Conservation (phyloP, 2,797 vertebrate species). For the Fistularia commersonii region DNA sequence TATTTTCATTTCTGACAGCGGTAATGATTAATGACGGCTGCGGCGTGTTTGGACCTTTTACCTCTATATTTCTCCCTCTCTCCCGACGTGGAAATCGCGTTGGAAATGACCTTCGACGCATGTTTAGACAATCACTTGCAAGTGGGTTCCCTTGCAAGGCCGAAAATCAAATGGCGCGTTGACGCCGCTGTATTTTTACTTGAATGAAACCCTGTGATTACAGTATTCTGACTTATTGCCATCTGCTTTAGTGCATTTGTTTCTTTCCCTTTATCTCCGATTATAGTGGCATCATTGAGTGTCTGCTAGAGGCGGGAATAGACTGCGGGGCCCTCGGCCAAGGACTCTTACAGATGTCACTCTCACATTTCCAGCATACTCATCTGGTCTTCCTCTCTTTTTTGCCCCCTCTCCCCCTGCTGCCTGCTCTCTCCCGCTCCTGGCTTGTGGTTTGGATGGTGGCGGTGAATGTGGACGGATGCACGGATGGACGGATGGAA, state of each 20-base stretch:
- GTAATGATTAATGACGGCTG: conserved; percentile 75
- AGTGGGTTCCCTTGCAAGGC: conserved; percentile 43
- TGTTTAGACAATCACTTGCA: conserved; percentile 72
- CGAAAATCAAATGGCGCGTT: conserved; percentile 67
- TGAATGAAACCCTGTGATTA: conserved; percentile 74
- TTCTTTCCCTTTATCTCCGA: conserved; percentile 45
- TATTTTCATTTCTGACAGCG: conserved; percentile 75
- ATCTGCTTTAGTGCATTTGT: conserved; percentile 51
- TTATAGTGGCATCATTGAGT: conserved; percentile 57
- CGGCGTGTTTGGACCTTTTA: conserved; percentile 75
- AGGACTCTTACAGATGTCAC: conserved; percentile 64
- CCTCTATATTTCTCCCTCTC: conserved; percentile 72
- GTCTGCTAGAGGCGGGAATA: conserved; percentile 28
- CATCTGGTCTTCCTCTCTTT: conserved; percentile 72
- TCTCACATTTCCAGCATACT: conserved; percentile 72
- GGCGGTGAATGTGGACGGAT: conserved; percentile 69
- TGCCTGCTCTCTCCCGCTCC: conserved; percentile 69
- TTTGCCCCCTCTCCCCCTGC: conserved; percentile 27
- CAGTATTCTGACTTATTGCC: conserved; percentile 64
- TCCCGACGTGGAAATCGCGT: conserved; percentile 75
- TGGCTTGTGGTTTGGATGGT: conserved; percentile 73
- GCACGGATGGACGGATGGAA: conserved; percentile 63
- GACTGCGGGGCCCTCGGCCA: conserved; percentile 28
- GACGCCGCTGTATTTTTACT: conserved; percentile 51
- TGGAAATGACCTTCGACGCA: conserved; percentile 65